Conservation (phyloP, 1,140 invertebrate genomes). For the honey bee (Apis mellifera) region Amel_HAv3.1 CM009934.2:10640501-10641000, state of each 20-base stretch:
- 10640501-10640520: slow-evolving; percentile 65
- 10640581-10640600: background rate
- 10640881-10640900: background rate
- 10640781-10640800: background rate
- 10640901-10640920: slow-evolving; percentile 28
- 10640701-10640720: background rate
- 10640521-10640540: slow-evolving; percentile 30
- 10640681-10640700: background rate
- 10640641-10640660: background rate
- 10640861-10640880: background rate
- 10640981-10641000: slow-evolving; percentile 29
- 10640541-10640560: background rate
- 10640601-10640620: slow-evolving; percentile 1
- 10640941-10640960: slow-evolving; percentile 41
- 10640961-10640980: slow-evolving; percentile 20
- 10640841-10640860: background rate
- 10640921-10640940: slow-evolving; percentile 70
- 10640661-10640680: no score
- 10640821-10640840: background rate
- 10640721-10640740: background rate
- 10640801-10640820: background rate
- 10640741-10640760: background rate
- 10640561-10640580: background rate
- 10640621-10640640: background rate
- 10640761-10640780: background rate